These are phyloP conservation scores for Perca fluviatilis DNA, from an alignment of 2,113 vertebrate species.

Conservation along the genomic window DNA sequence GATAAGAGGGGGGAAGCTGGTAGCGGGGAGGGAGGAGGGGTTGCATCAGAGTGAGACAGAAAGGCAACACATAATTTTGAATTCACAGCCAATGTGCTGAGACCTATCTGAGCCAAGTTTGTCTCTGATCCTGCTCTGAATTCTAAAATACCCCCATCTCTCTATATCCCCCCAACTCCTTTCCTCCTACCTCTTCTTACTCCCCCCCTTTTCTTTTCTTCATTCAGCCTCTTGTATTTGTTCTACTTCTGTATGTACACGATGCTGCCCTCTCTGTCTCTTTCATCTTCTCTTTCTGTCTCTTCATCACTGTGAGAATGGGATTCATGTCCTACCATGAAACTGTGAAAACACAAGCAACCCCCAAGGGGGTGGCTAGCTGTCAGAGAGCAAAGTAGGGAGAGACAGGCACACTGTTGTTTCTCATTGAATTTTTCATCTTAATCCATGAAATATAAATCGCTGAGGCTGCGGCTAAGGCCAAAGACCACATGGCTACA, in stretches of 20 bases:
- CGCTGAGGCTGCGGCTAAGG: constrained; percentile 35
- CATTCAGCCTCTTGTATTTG: constrained; percentile 59
- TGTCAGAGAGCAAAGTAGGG: constrained; percentile 69
- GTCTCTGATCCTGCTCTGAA: constrained; percentile 76
- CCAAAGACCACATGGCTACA: constrained; percentile 38
- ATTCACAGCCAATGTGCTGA: constrained; percentile 73
- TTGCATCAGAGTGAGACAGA: constrained; percentile 51
- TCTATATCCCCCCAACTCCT: constrained; percentile 7
- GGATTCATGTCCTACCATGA: constrained; percentile 70
- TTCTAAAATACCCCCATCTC: constrained; percentile 63
- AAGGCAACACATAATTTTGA: constrained; percentile 66
- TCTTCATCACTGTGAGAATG: constrained; percentile 69
- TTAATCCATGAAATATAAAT: constrained; percentile 79
- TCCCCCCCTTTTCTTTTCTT: not conserved
- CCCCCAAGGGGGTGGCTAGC: constrained; percentile 43
- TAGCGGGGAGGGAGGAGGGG: not conserved
- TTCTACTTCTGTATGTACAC: constrained; percentile 57
- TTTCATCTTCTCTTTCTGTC: constrained; percentile 66
- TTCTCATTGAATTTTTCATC: constrained; percentile 79
- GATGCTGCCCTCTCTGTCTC: constrained; percentile 44
- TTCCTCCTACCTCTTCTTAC: constrained; percentile 25
- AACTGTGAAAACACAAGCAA: constrained; percentile 69
- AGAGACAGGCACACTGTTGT: constrained; percentile 55
- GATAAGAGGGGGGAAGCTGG: constrained; percentile 43
- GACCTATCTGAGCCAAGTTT: constrained; percentile 73